A percentile compares a stretch with the other conserved stretches of the same genome.
Conservation (phyloP, 2,797 vertebrate species). For the Chiroxiphia lanceolata region DNA sequence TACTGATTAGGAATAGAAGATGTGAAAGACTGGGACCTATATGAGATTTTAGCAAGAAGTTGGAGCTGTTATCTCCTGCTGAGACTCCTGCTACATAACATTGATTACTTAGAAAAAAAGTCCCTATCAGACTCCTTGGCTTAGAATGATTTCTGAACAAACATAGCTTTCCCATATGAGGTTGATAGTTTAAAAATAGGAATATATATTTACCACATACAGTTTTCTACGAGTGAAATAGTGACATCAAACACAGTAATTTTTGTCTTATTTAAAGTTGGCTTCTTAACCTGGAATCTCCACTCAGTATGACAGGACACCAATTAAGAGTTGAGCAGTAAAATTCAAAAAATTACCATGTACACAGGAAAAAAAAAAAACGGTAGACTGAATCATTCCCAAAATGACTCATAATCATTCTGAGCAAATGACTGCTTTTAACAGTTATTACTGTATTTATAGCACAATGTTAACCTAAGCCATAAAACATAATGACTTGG, state of each 20-base stretch:
- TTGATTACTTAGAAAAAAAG: neutral
- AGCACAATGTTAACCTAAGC: constrained; percentile 70
- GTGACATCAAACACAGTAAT: neutral
- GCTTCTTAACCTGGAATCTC: neutral
- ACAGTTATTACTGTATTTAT: constrained; percentile 74
- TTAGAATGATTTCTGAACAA: constrained; percentile 16
- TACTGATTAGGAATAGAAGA: neutral
- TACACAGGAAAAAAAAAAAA: neutral
- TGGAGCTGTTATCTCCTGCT: neutral
- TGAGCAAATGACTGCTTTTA: constrained; percentile 74
- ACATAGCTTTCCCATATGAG: neutral
- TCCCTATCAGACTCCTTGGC: neutral
- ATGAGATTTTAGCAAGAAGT: neutral
- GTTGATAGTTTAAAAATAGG: constrained; percentile 28
- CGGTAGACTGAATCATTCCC: constrained; percentile 34
- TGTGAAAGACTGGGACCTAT: neutral
- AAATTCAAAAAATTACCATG: constrained; percentile 12
- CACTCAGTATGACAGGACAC: neutral
- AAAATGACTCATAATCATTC: constrained; percentile 68
- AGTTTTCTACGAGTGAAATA: neutral
- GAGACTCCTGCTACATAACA: neutral
- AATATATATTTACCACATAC: neutral
- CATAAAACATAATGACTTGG: constrained; percentile 75
- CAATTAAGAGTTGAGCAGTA: neutral
- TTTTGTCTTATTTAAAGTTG: neutral